Evolutionary conservation across 1,140 invertebrate species (phyloP).

Genomic region (Rhagoletis pomonella): DNA sequence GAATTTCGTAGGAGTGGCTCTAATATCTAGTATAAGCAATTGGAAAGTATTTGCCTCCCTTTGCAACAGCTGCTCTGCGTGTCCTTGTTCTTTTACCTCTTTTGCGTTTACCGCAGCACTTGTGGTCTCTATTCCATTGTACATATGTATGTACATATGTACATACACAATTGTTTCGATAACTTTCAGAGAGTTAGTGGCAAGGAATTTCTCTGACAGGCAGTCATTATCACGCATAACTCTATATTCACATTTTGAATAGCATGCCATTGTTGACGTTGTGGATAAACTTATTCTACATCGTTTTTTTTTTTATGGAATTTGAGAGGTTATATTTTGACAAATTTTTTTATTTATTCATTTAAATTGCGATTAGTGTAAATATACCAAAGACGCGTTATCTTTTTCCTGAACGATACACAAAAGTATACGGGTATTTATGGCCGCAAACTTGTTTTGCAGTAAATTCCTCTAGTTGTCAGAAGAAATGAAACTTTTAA

Average conservation of each 20-base stretch:
- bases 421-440: too few species aligned
- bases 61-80: background rate
- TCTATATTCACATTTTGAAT: background rate
- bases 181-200: background rate
- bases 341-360: too few species aligned
- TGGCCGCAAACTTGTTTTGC: too few species aligned
- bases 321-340: too few species aligned
- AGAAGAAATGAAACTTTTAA: too few species aligned
- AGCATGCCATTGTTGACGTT: background rate
- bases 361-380: too few species aligned
- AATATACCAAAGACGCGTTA: too few species aligned
- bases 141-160: background rate
- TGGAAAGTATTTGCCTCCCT: background rate
- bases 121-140: background rate
- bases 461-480: too few species aligned
- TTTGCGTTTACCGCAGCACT: background rate
- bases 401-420: too few species aligned
- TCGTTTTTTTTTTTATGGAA: too few species aligned
- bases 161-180: background rate
- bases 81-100: background rate
- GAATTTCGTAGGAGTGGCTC: slow-evolving; percentile 11
- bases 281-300: background rate
- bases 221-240: background rate
- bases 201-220: background rate
- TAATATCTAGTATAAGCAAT: background rate